Conservation (phyloP, 2,888 invertebrate genomes). For the Labia minor region DNA sequence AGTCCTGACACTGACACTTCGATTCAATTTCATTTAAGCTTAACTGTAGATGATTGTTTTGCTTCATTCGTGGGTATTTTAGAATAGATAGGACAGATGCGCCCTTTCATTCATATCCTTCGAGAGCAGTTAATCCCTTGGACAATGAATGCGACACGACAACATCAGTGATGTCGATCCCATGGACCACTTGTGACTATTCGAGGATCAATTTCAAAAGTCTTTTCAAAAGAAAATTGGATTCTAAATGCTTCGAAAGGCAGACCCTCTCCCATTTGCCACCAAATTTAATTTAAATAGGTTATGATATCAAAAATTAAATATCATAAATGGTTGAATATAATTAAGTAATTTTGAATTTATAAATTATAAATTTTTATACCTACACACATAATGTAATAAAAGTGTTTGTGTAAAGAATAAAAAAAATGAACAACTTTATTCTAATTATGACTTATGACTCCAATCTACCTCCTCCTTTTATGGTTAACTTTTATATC, state of each 20-base stretch:
- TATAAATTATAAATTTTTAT: too few species aligned
- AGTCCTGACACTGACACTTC: not conserved
- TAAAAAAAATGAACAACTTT: too few species aligned
- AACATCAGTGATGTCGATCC: conserved; percentile 1
- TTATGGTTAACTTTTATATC: too few species aligned
- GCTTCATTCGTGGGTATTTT: conserved; percentile 13
- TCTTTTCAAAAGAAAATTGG: conserved; percentile 8
- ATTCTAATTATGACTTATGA: too few species aligned
- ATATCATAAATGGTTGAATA: too few species aligned
- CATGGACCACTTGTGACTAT: not conserved
- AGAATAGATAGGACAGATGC: not conserved
- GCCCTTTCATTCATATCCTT: not conserved
- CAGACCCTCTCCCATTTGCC: too few species aligned
- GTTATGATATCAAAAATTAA: too few species aligned
- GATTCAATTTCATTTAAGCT: conserved; percentile 1
- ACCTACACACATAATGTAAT: too few species aligned
- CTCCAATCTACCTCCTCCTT: too few species aligned
- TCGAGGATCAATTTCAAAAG: not conserved
- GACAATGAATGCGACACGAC: conserved; percentile 4
- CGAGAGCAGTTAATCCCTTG: not conserved
- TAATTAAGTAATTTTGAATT: too few species aligned
- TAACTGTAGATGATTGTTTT: conserved; percentile 7
- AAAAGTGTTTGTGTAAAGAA: too few species aligned
- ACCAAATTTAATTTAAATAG: too few species aligned
- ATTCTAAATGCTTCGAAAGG: not conserved